These are phyloP conservation scores for Hydropotes inermis DNA, from an alignment of 2,113 vertebrate genomes.

Conservation along the genomic window DNA sequence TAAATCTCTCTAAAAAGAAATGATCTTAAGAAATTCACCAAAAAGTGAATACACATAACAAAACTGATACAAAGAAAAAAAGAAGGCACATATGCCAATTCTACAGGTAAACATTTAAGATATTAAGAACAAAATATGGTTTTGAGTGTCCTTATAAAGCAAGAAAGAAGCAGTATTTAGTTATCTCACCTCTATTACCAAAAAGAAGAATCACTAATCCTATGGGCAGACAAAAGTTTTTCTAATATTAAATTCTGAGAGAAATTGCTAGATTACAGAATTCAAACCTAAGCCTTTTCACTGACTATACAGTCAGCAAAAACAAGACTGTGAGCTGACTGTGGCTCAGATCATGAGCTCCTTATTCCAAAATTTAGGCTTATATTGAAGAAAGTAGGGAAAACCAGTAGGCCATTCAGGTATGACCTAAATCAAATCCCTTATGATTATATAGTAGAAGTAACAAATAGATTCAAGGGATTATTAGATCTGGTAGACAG, in stretches of 20 bases:
- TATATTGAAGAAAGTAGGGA: background rate
- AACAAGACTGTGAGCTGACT: background rate
- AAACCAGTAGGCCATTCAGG: background rate
- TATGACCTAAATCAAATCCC: background rate
- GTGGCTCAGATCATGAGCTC: background rate
- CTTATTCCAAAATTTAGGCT: background rate
- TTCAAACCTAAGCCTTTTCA: background rate
- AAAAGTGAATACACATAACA: background rate
- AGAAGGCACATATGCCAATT: background rate
- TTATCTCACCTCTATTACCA: background rate
- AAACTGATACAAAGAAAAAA: background rate
- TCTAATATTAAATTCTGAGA: slow-evolving; percentile 7
- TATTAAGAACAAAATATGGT: background rate
- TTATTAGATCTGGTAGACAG: background rate
- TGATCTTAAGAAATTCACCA: background rate
- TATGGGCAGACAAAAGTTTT: background rate
- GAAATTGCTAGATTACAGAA: background rate
- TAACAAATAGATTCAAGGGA: background rate
- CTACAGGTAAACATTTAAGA: background rate
- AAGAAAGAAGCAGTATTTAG: background rate
- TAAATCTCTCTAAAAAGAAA: background rate
- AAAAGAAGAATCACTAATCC: background rate
- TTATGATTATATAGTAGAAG: background rate
- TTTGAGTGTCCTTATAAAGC: background rate
- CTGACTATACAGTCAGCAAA: background rate